phyloP scores from a whole-genome alignment of 2,888 invertebrate species.

The Heliothis peltigera region DNA sequence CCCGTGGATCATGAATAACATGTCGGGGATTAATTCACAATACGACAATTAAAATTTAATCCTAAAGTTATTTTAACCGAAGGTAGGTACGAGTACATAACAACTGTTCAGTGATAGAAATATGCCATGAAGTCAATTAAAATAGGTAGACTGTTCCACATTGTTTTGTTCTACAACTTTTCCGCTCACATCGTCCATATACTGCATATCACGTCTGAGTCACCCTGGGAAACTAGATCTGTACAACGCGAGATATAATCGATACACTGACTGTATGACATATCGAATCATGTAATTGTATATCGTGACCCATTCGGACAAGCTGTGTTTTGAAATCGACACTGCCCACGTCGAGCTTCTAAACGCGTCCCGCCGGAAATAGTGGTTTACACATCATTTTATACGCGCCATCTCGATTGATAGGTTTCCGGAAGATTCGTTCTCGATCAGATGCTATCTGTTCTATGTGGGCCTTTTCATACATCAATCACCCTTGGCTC shows the following conservation, averaged over 20 bases:
- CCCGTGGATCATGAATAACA: constrained; percentile 2
- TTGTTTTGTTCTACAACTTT: constrained; percentile 23
- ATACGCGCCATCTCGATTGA: constrained; percentile 69
- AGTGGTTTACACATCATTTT: constrained; percentile 71
- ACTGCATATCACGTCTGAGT: constrained; percentile 54
- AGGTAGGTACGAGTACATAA: background rate
- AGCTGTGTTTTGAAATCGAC: constrained; percentile 67
- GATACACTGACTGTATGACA: constrained; percentile 71
- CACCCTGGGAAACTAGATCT: constrained; percentile 73
- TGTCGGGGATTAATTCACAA: background rate
- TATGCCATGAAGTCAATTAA: background rate
- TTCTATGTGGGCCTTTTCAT: constrained; percentile 60
- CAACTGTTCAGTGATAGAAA: background rate
- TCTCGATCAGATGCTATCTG: constrained; percentile 57
- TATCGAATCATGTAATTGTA: constrained; percentile 73
- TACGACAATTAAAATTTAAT: background rate
- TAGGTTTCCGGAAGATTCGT: constrained; percentile 71
- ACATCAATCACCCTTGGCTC: constrained; percentile 51
- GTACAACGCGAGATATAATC: constrained; percentile 69
- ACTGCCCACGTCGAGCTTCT: constrained; percentile 53
- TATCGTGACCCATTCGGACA: constrained; percentile 70
- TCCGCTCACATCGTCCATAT: constrained; percentile 46
- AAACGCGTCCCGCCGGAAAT: constrained; percentile 70
- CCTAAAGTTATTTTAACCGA: background rate
- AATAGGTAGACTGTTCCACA: constrained; percentile 14